phyloP scores from a whole-genome alignment of 2,797 vertebrate genomes.

The Eospalax fontanierii region DNA sequence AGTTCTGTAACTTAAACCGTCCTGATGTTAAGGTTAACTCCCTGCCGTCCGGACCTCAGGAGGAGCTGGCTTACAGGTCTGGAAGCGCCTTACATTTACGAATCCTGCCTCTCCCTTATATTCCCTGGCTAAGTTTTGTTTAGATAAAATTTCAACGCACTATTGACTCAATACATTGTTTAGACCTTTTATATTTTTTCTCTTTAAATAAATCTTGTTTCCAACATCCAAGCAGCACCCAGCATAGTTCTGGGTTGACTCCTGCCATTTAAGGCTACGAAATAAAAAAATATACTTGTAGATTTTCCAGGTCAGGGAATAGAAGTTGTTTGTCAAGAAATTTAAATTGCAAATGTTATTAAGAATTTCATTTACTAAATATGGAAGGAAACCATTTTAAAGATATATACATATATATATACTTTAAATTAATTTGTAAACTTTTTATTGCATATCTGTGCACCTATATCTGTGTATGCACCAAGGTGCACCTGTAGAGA shows the following conservation, averaged over 20 bases:
- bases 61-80: conserved; percentile 71
- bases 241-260: not conserved
- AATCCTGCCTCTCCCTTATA: conserved; percentile 66
- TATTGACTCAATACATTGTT: conserved; percentile 79
- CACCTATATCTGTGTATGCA: not conserved
- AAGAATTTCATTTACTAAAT: conserved; percentile 63
- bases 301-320: conserved; percentile 67
- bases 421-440: too few species aligned
- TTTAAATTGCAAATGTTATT: conserved; percentile 69
- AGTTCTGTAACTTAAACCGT: conserved; percentile 85
- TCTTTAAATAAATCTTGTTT: conserved; percentile 43
- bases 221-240: not conserved
- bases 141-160: conserved; percentile 22
- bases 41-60: conserved; percentile 81
- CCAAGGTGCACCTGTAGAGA: not conserved
- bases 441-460: not conserved
- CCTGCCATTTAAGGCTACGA: conserved; percentile 71
- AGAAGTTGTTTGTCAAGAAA: conserved; percentile 71
- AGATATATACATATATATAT: too few species aligned
- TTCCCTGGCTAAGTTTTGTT: not conserved
- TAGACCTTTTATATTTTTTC: not conserved
- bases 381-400: not conserved
- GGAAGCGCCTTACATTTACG: conserved; percentile 68
- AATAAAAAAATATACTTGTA: conserved; percentile 80
- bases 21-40: conserved; percentile 82